Percentiles rank a stretch among this genome's conserved stretches.
These are phyloP conservation scores for Phoxinus dragarum DNA, from an alignment of 2,797 vertebrate species.

Conservation along the genomic window DNA sequence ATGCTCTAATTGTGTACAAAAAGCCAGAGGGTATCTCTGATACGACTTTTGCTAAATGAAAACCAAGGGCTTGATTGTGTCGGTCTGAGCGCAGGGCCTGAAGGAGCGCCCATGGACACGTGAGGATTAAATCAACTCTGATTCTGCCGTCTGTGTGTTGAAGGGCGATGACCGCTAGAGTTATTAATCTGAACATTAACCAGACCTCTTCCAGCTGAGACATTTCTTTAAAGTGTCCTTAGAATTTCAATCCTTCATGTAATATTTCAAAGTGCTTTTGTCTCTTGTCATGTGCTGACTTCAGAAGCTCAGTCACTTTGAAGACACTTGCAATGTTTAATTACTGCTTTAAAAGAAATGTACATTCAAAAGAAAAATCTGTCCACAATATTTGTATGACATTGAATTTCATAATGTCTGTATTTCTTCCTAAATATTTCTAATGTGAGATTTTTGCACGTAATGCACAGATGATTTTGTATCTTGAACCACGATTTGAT, in stretches of 20 bases:
- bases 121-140: not conserved
- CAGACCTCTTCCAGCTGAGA: not conserved
- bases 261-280: constrained; percentile 23
- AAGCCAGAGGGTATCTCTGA: not conserved
- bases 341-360: constrained; percentile 13
- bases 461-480: constrained; percentile 48
- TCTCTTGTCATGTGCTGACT: constrained; percentile 18
- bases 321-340: constrained; percentile 39
- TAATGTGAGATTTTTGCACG: constrained; percentile 47
- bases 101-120: not conserved
- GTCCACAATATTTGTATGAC: constrained; percentile 21
- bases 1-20: constrained; percentile 24
- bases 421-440: constrained; percentile 32
- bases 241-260: constrained; percentile 34
- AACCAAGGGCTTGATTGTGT: constrained; percentile 11
- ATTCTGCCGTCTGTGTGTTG: constrained; percentile 16
- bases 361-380: constrained; percentile 17
- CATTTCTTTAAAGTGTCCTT: constrained; percentile 48
- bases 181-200: constrained; percentile 10
- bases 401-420: constrained; percentile 31
- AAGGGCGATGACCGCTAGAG: not conserved
- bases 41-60: not conserved
- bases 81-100: not conserved
- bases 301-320: constrained; percentile 20
- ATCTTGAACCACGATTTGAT: constrained; percentile 25